Base-by-base conservation (phyloP, 2,797 vertebrate species). In the Etheostoma perlongum region DNA sequence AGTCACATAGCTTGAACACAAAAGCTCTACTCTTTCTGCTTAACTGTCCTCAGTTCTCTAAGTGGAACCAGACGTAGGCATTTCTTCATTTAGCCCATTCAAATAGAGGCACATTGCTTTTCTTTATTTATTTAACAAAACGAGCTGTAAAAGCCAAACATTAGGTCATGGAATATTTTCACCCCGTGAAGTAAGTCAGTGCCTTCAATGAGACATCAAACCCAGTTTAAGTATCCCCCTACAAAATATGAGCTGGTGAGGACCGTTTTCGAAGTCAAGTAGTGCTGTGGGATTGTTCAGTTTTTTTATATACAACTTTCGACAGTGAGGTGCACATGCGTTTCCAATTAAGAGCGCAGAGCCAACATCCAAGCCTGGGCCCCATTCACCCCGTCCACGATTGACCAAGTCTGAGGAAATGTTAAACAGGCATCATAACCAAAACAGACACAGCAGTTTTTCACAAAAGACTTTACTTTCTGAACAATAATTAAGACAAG, bases 131-230 rank as follows among this genome's bases (percentile, higher is more conserved):
- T 94, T 93, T 93, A 94, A 94, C 92, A 93, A 92, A 94, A 93
- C 75, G 89, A 91, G 92, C 91, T 88, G 87, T 88, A 91, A 91
- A 93, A 94, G 93, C 93, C 90, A 95, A 95, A 94, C 92, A 94
- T 95, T 92, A 95, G 93, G 91, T 95, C 93, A 95, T 95, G 94
- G 94, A 94, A 94, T 91, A 93, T 93, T 93, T 92, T 90, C 87
- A 87, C 88, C 90, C 88, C 10, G 62, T 92, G 92, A 92, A 94
- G 89, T 90, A 93, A 91, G 86, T 92, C 89, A 88, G 78, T 83
- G 89, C 89, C 84, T 91, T 91, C 88, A 89, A 91, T 87, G 90
- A 91, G 92, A 92, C 92, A 92, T 93, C 92, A 90, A 93, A 92
- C 88, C 89, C 83, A 59, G 85, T 93, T 93, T 89, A 87, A 90